Conservation (phyloP, 2,888 invertebrate species). For the Allygus modestus region DNA sequence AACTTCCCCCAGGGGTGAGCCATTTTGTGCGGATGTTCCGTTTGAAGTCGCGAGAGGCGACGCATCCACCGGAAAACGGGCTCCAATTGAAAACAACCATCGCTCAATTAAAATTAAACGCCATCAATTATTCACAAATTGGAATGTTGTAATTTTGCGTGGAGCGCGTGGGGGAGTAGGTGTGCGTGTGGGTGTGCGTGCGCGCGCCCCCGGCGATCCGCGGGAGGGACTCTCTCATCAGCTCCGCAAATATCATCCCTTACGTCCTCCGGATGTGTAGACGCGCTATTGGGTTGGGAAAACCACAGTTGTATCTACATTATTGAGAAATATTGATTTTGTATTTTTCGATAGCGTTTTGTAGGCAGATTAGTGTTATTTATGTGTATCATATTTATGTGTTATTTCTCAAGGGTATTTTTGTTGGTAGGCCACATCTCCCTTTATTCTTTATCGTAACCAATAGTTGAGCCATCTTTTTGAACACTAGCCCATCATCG, state of each 20-base stretch:
- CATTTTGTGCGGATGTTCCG: slow-evolving; percentile 44
- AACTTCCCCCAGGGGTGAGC: not conserved
- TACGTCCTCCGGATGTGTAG: not conserved
- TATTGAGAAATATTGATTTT: no score
- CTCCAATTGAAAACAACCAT: slow-evolving; percentile 60
- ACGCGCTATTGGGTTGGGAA: not conserved
- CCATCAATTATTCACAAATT: slow-evolving; percentile 66
- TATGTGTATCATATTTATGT: no score
- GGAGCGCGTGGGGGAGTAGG: not conserved
- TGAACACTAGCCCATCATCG: no score
- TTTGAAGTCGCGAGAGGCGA: slow-evolving; percentile 27
- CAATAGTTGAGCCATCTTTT: no score
- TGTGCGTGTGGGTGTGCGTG: slow-evolving; percentile 27
- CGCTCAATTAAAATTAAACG: slow-evolving; percentile 66
- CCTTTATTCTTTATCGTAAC: no score
- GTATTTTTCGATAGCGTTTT: no score
- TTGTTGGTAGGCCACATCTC: no score
- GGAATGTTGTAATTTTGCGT: slow-evolving; percentile 64
- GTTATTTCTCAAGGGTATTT: no score
- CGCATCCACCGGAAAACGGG: slow-evolving; percentile 41
- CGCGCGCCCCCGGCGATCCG: slow-evolving; percentile 15
- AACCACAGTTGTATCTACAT: not conserved
- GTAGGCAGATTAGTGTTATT: no score
- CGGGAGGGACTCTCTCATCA: slow-evolving; percentile 40
- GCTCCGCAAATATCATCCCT: slow-evolving; percentile 59